Base-by-base conservation (phyloP, 2,797 vertebrate species). In the Podargus strigoides region DNA sequence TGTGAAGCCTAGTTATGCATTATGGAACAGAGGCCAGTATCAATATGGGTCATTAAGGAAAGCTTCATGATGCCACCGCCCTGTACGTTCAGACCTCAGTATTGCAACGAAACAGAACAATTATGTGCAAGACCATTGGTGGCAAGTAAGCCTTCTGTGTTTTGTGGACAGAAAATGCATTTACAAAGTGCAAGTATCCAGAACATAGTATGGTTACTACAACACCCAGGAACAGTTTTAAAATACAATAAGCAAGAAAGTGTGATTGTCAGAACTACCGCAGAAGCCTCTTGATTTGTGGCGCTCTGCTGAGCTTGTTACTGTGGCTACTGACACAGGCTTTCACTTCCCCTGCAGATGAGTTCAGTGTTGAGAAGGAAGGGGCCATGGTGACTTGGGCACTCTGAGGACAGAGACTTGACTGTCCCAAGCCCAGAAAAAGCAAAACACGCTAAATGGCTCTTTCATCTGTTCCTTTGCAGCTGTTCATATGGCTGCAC, bases 351-450 rank as follows among this genome's bases (percentile, higher is more conserved):
- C 74, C 72, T 68, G 42, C 59, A 67, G 68, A 70, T 37, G 34
- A 83, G 83, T 15, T 55, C 77, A 74, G 56, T 1, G 13, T 12
- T 49, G n/a, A 72, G 66, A 86, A 81, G 72, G 92, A 89, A 82
- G 52, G 64, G 79, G 46, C 53, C n/a, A 32, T 17, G 30, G 76
- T 67, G 91, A 83, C 79, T 92, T 42, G 72, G 41, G 41, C 62
- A 68, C 73, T 66, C 15, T 10, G 37, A 93, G 55, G 89, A 96
- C 95, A 95, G 95, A 94, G 83, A 86, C 62, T 47, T 89, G 75
- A 82, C 94, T 95, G 92, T 95, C 89, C 91, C 75, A 92, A 79
- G 89, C 84, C 64, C 52, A 92, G 67, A 67, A 77, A 93, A 83
- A 66, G 55, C 70, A 73, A 70, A 74, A 67, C 56, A 73, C 70